phyloP scores from a whole-genome alignment of 35 echinoderm and acorn worm genomes.

The Lytechinus variegatus region DNA sequence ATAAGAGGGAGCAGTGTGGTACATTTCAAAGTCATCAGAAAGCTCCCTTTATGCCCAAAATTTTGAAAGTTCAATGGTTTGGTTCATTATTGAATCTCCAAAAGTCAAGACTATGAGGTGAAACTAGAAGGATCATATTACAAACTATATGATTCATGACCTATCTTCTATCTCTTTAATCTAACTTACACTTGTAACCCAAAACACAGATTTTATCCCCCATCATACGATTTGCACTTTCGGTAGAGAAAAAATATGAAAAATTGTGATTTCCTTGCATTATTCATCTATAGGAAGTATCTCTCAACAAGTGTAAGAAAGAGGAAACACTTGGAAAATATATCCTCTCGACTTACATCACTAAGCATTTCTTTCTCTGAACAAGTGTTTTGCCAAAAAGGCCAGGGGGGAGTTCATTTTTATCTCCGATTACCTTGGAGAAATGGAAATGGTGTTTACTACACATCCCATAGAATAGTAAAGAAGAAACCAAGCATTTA shows the following conservation, averaged over 20 bases:
- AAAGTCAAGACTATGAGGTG: not conserved
- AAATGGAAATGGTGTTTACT: not conserved
- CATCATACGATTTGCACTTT: not conserved
- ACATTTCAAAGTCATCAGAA: not conserved
- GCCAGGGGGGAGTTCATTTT: not conserved
- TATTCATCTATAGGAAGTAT: not conserved
- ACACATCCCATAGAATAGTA: not conserved
- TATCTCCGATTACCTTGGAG: not conserved
- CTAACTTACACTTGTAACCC: not conserved
- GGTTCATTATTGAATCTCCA: not conserved
- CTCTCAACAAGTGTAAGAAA: not conserved
- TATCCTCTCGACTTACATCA: not conserved
- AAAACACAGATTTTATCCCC: not conserved
- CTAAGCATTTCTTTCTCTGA: not conserved
- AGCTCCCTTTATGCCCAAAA: not conserved
- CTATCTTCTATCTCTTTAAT: not conserved
- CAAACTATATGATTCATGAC: not conserved
- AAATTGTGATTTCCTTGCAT: conserved; percentile 4
- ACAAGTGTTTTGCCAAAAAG: not conserved
- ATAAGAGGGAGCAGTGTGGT: not conserved
- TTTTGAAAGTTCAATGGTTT: not conserved
- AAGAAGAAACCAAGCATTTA: not conserved
- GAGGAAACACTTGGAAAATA: conserved; percentile 3
- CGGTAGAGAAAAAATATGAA: not conserved
- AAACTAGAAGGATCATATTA: not conserved